Percentiles rank a stretch among this genome's conserved stretches.
phyloP scores from a whole-genome alignment of 2,888 invertebrate species.

The Escarpia spicata region DNA sequence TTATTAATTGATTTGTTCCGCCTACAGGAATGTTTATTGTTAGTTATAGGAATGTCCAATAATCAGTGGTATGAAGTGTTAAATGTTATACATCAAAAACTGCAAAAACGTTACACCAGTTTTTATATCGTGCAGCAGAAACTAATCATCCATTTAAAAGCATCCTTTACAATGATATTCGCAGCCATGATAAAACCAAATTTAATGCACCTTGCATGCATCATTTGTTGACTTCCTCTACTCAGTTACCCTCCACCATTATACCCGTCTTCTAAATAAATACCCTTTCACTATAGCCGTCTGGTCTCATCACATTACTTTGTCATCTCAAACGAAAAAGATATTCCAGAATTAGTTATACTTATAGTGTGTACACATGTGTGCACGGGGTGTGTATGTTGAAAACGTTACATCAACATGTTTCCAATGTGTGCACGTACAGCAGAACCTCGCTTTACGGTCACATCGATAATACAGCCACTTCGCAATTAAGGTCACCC shows the following conservation, averaged over 20 bases:
- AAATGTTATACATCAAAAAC: not conserved
- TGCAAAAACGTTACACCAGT: not conserved
- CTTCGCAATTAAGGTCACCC: no score
- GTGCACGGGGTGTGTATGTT: no score
- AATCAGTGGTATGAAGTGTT: not conserved
- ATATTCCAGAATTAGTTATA: no score
- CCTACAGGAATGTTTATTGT: not conserved
- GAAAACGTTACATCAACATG: no score
- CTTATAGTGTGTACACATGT: no score
- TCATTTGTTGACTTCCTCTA: no score
- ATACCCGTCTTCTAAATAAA: not conserved
- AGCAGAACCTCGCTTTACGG: no score
- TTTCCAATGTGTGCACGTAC: no score
- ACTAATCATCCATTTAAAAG: not conserved
- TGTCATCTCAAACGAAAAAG: not conserved
- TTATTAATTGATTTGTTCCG: not conserved
- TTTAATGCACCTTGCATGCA: not conserved
- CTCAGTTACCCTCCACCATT: not conserved
- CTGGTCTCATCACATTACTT: not conserved
- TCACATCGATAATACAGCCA: no score
- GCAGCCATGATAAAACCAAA: not conserved
- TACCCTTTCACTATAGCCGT: not conserved
- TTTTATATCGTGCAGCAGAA: not conserved
- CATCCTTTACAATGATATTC: not conserved
- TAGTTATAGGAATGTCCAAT: not conserved